Conservation (phyloP, 2,888 invertebrate genomes). For the Listrodromus nycthemerus region DNA sequence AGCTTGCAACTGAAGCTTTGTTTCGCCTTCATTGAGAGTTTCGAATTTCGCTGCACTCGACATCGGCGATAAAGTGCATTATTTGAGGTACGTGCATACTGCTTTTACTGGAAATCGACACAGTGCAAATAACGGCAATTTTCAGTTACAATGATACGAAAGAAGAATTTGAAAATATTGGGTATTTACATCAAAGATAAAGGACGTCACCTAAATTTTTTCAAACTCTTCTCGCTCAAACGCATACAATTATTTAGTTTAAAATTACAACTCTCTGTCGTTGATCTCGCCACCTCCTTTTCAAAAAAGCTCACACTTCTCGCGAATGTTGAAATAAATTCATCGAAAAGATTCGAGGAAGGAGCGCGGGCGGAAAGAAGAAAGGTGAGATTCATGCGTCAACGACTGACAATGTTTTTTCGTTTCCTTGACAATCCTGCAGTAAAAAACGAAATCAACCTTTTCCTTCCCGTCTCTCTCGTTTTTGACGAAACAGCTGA, state of each 20-base stretch:
- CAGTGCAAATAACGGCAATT: neutral
- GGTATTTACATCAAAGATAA: neutral
- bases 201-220: neutral
- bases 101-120: neutral
- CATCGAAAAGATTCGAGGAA: neutral
- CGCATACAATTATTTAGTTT: too few relatives aligned
- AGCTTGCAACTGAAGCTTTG: neutral
- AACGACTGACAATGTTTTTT: constrained; percentile 72
- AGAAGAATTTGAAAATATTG: neutral
- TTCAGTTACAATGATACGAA: neutral
- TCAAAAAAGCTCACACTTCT: too few relatives aligned
- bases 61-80: too few relatives aligned
- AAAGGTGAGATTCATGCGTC: constrained; percentile 67
- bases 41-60: neutral
- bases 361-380: constrained; percentile 48
- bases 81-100: neutral
- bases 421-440: constrained; percentile 56
- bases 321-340: neutral
- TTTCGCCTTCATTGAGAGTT: neutral
- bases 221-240: neutral
- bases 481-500: constrained; percentile 20
- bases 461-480: constrained; percentile 6
- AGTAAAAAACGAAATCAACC: constrained; percentile 17
- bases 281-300: too few relatives aligned
- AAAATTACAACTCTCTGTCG: too few relatives aligned